Base-by-base conservation (phyloP, 2,888 invertebrate species). In the Neoaliturus tenellus region DNA sequence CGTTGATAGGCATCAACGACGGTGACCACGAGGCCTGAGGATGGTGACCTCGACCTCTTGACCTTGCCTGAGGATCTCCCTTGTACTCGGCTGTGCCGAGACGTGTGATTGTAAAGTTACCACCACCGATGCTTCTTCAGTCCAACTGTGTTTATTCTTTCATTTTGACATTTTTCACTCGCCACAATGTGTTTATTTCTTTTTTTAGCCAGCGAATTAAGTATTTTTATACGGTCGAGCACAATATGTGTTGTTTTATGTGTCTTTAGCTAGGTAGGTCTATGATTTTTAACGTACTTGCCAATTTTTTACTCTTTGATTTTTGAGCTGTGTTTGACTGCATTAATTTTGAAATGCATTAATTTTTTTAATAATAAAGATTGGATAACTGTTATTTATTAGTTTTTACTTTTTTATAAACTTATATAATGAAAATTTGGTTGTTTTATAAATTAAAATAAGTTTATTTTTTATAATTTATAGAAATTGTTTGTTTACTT, bases 1-100 rank as follows among this genome's bases (percentile, higher is more conserved):
- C 94, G 84, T 91, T 95, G 55, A 94, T 95, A 88, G 93, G 93
- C 84, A 92, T 93, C 86, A 93, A 93, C 87, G 91, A 90, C 85
- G 91, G 91, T 86, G 93, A 93, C 87, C 93, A 93, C 87, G 93
- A 93, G 89, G 92, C 93, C 88, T 93, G 90, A 91, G 82, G 67
- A 44, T 81, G 62, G 62, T 62, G 62, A 62, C 51, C 33, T 23
- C 33, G 67, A 25, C 25, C 51, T 31, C 55, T 8, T 67, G 31
- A 31, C 71, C 71, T 71, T 39, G 3, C 55, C 55, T 23, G 1
- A 41, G 10, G 75, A 75, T 75, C 75, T 75, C 75, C 17, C 8
- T 5, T 0, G 6, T 20, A n/a, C 25, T 44, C 28, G 28, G 39
- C 39, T 41, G 28, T 20, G 35, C 75, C 75, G 75, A 48, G 75